Conservation (phyloP, 2,888 invertebrate genomes). For the Polymixis flavicincta region DNA sequence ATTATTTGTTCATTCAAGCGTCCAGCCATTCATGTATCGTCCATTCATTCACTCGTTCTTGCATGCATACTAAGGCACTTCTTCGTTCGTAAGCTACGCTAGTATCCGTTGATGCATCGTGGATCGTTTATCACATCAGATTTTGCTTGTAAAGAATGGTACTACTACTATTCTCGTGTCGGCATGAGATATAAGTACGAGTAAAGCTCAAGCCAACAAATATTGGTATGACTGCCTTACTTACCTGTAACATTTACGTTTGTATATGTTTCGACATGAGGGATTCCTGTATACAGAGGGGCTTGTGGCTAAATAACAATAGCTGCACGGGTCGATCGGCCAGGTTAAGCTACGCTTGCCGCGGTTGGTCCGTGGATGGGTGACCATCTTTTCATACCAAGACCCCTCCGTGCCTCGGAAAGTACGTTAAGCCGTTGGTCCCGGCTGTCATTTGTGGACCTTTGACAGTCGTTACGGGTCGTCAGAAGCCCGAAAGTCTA, state of each 20-base stretch:
- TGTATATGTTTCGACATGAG: neutral
- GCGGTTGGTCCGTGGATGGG: too few relatives aligned
- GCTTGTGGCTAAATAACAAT: too few relatives aligned
- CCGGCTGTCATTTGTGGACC: too few relatives aligned
- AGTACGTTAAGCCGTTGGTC: too few relatives aligned
- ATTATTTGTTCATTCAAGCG: constrained; percentile 54
- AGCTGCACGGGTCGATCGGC: too few relatives aligned
- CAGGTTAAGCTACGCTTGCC: too few relatives aligned
- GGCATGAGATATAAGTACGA: neutral
- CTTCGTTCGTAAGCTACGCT: constrained; percentile 23
- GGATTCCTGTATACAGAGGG: too few relatives aligned
- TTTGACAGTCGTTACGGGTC: too few relatives aligned
- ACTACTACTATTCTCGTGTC: too few relatives aligned
- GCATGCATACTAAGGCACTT: constrained; percentile 37
- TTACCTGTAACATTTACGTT: neutral
- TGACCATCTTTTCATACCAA: too few relatives aligned
- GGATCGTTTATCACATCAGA: neutral
- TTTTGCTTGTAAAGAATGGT: neutral
- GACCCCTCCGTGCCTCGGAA: too few relatives aligned
- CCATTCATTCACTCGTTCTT: constrained; percentile 49
- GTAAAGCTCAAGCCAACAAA: neutral
- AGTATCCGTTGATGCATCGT: constrained; percentile 25
- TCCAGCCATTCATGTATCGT: constrained; percentile 38
- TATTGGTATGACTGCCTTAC: neutral
- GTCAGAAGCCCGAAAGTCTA: too few relatives aligned